A percentile compares a stretch with the other conserved stretches of the same genome.
Evolutionary conservation across 2,888 invertebrate genomes (phyloP).

Genomic region (Hyppa rectilinea): DNA sequence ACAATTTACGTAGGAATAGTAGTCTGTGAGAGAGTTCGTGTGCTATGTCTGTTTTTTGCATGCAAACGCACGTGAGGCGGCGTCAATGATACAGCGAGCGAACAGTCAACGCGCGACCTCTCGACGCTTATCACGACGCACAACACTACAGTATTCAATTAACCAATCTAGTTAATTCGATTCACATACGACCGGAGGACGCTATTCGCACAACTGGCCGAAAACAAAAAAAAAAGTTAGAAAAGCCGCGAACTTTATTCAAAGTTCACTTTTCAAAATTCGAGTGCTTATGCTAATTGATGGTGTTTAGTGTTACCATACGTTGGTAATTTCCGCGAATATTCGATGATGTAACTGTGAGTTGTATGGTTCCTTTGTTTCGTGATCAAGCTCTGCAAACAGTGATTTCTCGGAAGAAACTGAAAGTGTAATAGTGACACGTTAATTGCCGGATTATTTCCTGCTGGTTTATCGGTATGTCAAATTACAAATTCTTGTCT

Average conservation of each 20-base stretch:
- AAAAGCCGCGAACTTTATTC: slow-evolving; percentile 26
- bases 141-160: slow-evolving; percentile 77
- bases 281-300: slow-evolving; percentile 73
- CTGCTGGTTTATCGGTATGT: slow-evolving; percentile 73
- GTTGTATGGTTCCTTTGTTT: slow-evolving; percentile 83
- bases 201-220: slow-evolving; percentile 28
- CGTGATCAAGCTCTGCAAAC: slow-evolving; percentile 72
- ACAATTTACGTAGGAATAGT: slow-evolving; percentile 67
- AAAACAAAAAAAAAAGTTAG: slow-evolving; percentile 15
- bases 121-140: slow-evolving; percentile 85
- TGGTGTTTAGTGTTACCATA: slow-evolving; percentile 68
- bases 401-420: slow-evolving; percentile 79
- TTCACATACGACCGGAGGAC: slow-evolving; percentile 69
- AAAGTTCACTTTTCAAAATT: slow-evolving; percentile 60
- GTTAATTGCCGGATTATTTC: slow-evolving; percentile 74
- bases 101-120: slow-evolving; percentile 87
- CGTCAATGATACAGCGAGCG: slow-evolving; percentile 83
- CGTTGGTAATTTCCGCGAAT: slow-evolving; percentile 81
- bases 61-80: slow-evolving; percentile 86
- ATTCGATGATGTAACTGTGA: slow-evolving; percentile 82
- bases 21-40: slow-evolving; percentile 79
- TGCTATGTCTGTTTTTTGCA: slow-evolving; percentile 87
- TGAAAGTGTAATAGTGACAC: slow-evolving; percentile 82
- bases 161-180: slow-evolving; percentile 79
- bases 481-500: slow-evolving; percentile 56